Evolutionary conservation across 2,797 vertebrate genomes (phyloP).

Genomic region (Linurgus olivaceus): DNA sequence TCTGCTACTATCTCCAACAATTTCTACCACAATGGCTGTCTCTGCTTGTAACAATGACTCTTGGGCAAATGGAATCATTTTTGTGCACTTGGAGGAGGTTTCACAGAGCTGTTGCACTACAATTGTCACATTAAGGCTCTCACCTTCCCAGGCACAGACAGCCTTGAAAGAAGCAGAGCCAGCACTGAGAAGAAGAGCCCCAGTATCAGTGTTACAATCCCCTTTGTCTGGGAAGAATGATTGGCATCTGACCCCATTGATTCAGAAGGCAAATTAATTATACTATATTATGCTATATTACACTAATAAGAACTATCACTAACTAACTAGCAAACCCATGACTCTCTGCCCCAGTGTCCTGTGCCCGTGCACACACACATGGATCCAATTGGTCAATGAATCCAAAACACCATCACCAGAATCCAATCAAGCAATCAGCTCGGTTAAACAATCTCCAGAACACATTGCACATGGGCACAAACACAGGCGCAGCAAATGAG

Average conservation of each 20-base stretch:
- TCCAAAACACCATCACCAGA: background rate
- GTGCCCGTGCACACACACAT: background rate
- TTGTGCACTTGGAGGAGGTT: background rate
- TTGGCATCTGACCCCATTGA: background rate
- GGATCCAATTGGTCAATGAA: background rate
- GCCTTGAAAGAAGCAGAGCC: background rate
- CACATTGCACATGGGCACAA: background rate
- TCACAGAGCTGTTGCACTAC: background rate
- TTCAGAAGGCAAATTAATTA: background rate
- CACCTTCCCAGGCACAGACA: background rate
- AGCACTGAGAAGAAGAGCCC: background rate
- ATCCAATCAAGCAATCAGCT: background rate
- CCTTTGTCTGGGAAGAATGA: background rate
- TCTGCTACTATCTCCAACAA: background rate
- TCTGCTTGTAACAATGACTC: background rate
- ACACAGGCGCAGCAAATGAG: background rate
- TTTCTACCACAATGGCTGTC: background rate
- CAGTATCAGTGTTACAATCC: background rate
- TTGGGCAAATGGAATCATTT: background rate
- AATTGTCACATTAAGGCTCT: background rate
- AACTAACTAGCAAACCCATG: background rate
- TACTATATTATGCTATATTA: background rate
- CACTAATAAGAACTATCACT: background rate
- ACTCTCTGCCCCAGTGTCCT: background rate
- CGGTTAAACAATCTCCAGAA: background rate